These are phyloP conservation scores for Cryptoblepharus egeriae DNA, from an alignment of 2,797 vertebrate genomes.

Conservation along the genomic window DNA sequence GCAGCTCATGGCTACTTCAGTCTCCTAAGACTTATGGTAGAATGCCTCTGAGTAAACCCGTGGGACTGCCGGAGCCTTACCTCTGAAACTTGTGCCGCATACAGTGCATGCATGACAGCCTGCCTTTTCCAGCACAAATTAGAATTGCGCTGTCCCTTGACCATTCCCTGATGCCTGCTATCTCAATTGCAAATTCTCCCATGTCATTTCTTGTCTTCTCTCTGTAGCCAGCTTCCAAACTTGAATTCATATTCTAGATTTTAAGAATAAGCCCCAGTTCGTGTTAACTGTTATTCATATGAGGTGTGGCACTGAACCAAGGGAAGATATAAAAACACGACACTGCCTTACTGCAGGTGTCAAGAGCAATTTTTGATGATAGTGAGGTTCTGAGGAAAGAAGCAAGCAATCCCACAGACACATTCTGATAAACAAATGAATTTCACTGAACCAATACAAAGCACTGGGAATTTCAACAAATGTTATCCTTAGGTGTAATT, in stretches of 20 bases:
- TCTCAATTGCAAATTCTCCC: background rate
- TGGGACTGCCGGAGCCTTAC: too few relatives aligned
- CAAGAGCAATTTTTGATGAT: background rate
- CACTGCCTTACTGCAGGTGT: background rate
- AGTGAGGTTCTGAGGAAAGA: background rate
- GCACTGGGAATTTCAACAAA: background rate
- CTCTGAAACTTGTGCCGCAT: too few relatives aligned
- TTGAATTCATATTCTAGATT: background rate
- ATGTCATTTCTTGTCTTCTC: background rate
- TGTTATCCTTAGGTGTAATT: background rate
- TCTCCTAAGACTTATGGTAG: too few relatives aligned
- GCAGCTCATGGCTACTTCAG: too few relatives aligned
- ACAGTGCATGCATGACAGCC: too few relatives aligned
- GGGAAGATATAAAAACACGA: too few relatives aligned
- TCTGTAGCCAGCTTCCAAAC: background rate
- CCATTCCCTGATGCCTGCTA: too few relatives aligned
- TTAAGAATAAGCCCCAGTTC: background rate
- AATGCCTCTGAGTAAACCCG: too few relatives aligned
- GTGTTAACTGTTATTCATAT: background rate
- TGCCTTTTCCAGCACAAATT: too few relatives aligned
- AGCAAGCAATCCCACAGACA: too few relatives aligned
- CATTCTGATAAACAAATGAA: background rate
- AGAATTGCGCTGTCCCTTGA: too few relatives aligned
- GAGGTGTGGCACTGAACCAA: background rate
- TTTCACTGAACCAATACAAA: background rate